Evolutionary conservation across 1,140 invertebrate genomes (phyloP).

Genomic region (Aphis gossypii): DNA sequence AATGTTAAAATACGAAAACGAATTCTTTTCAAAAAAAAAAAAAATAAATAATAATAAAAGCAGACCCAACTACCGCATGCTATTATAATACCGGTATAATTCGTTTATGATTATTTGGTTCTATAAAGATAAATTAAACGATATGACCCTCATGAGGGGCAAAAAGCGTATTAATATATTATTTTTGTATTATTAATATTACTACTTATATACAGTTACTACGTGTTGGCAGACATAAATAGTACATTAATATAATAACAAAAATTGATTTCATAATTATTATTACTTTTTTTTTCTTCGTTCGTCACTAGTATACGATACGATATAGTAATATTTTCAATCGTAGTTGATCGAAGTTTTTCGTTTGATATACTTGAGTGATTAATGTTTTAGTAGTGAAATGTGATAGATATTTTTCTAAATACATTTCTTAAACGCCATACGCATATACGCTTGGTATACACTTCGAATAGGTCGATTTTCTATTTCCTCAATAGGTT

Average conservation of each 20-base stretch:
- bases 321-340: neutral
- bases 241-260: neutral
- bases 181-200: no score
- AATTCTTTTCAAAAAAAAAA: constrained; percentile 18
- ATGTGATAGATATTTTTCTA: neutral
- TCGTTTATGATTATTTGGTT: neutral
- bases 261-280: neutral
- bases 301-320: neutral
- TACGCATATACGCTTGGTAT: no score
- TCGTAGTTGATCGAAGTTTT: neutral
- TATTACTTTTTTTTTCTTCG: neutral
- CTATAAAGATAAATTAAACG: neutral
- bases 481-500: neutral
- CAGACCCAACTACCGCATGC: neutral
- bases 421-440: neutral
- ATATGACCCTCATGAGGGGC: neutral
- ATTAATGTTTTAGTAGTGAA: neutral
- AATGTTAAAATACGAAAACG: constrained; percentile 9
- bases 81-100: neutral
- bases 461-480: neutral
- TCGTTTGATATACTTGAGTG: neutral
- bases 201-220: no score
- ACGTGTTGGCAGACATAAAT: neutral
- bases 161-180: neutral
- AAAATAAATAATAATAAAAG: neutral